Conservation (phyloP, 2,113 vertebrate species). For the Myrmophylax atrothorax region DNA sequence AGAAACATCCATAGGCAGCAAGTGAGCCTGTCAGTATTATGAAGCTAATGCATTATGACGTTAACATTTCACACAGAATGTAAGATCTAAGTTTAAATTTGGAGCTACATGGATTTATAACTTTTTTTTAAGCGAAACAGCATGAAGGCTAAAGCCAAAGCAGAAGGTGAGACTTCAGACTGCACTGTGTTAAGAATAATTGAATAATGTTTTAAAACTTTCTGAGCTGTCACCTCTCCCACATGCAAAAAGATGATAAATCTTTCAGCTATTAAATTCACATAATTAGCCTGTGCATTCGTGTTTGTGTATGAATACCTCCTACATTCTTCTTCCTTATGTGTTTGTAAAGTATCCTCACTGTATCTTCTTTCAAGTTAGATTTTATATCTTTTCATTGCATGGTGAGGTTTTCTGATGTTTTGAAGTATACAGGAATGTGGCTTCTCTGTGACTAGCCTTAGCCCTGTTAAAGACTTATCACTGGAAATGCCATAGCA, state of each 20-base stretch:
- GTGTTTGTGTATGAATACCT: not conserved
- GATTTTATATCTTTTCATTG: not conserved
- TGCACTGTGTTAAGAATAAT: not conserved
- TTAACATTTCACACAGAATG: slow-evolving; percentile 2
- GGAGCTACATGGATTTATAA: not conserved
- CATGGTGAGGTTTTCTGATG: not conserved
- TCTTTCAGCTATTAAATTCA: not conserved
- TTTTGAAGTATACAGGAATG: not conserved
- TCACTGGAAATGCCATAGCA: not conserved
- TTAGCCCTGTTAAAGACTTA: not conserved
- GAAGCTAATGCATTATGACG: slow-evolving; percentile 11
- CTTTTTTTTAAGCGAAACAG: not conserved
- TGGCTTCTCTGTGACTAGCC: not conserved
- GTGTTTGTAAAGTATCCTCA: not conserved
- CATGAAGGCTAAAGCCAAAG: not conserved
- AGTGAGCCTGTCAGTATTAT: slow-evolving; percentile 29
- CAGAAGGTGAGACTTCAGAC: not conserved
- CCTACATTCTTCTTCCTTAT: not conserved
- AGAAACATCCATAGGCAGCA: slow-evolving; percentile 16
- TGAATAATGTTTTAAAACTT: not conserved
- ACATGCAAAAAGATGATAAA: not conserved
- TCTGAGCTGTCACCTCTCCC: not conserved
- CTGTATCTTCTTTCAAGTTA: not conserved
- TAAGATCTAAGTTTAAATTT: slow-evolving; percentile 15
- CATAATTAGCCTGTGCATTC: not conserved